These are phyloP conservation scores for Cromileptes altivelis DNA, from an alignment of 2,113 vertebrate genomes.

Conservation along the genomic window DNA sequence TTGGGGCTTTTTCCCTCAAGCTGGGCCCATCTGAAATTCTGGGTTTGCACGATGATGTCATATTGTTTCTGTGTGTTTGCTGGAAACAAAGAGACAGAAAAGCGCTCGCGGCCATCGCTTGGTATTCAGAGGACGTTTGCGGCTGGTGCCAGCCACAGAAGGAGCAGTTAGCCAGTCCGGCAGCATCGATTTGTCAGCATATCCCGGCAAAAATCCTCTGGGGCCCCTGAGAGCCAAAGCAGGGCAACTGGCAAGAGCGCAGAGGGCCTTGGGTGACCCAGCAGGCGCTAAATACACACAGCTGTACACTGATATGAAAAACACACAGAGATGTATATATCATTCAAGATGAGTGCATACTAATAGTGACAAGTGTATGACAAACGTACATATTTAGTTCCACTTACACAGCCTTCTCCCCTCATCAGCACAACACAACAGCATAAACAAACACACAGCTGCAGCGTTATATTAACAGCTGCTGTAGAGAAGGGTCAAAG, in stretches of 20 bases:
- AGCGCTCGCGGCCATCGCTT: slow-evolving; percentile 49
- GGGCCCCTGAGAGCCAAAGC: slow-evolving; percentile 64
- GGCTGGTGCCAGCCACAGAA: slow-evolving; percentile 57
- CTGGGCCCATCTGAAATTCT: slow-evolving; percentile 54
- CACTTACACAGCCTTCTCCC: slow-evolving; percentile 2
- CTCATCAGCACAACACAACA: slow-evolving; percentile 12
- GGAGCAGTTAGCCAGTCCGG: slow-evolving; percentile 65
- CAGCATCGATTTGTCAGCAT: slow-evolving; percentile 73
- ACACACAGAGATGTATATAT: slow-evolving; percentile 35
- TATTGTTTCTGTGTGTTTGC: slow-evolving; percentile 42
- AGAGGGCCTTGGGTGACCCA: slow-evolving; percentile 60
- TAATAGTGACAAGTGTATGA: slow-evolving; percentile 44
- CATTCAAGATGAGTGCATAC: slow-evolving; percentile 28
- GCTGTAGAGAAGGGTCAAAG: slow-evolving; percentile 72
- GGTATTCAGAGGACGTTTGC: slow-evolving; percentile 60
- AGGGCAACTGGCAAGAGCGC: slow-evolving; percentile 52
- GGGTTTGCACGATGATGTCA: slow-evolving; percentile 60
- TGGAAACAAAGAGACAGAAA: slow-evolving; percentile 51
- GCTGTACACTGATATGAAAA: slow-evolving; percentile 42
- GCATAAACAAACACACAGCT: slow-evolving; percentile 65
- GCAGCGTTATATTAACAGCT: slow-evolving; percentile 67
- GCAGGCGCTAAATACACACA: slow-evolving; percentile 64
- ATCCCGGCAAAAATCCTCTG: slow-evolving; percentile 49
- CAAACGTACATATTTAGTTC: slow-evolving; percentile 43
- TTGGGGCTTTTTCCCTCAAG: slow-evolving; percentile 61